phyloP scores from a whole-genome alignment of 2,888 invertebrate species.

The Blomia tropicalis region DNA sequence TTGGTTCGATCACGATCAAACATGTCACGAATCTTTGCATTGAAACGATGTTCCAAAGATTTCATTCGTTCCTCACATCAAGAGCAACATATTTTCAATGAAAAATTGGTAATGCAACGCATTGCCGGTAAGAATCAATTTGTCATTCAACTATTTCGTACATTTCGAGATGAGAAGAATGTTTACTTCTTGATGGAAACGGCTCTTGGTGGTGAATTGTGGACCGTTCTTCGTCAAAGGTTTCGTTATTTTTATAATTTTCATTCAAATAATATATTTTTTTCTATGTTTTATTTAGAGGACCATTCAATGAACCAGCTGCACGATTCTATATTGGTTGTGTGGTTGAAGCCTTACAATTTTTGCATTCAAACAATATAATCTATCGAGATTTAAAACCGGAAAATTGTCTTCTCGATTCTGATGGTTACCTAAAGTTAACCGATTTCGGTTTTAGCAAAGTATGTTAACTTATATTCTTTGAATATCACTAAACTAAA shows the following conservation, averaged over 20 bases:
- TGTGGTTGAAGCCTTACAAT: constrained; percentile 94
- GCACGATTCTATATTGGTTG: constrained; percentile 91
- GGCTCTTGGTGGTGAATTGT: constrained; percentile 83
- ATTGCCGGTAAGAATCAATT: constrained; percentile 23
- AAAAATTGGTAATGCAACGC: constrained; percentile 23
- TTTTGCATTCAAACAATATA: constrained; percentile 86
- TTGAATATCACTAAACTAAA: background rate
- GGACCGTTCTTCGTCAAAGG: constrained; percentile 77
- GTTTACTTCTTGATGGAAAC: constrained; percentile 89
- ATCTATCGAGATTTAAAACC: constrained; percentile 68
- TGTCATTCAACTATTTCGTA: constrained; percentile 57
- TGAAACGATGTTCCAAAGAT: constrained; percentile 24
- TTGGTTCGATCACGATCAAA: constrained; percentile 32
- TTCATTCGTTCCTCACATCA: constrained; percentile 24
- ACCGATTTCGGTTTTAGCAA: constrained; percentile 26
- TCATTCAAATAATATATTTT: constrained; percentile 14
- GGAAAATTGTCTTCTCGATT: constrained; percentile 87
- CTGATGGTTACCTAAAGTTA: constrained; percentile 83
- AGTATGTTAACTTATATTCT: constrained; percentile 7
- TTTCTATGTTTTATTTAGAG: constrained; percentile 38
- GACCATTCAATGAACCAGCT: constrained; percentile 80
- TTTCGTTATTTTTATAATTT: no score
- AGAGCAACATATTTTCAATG: constrained; percentile 24
- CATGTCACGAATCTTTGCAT: constrained; percentile 17
- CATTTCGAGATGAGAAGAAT: constrained; percentile 75